Conservation (phyloP, 2,888 invertebrate genomes). For the Catocala nupta region DNA sequence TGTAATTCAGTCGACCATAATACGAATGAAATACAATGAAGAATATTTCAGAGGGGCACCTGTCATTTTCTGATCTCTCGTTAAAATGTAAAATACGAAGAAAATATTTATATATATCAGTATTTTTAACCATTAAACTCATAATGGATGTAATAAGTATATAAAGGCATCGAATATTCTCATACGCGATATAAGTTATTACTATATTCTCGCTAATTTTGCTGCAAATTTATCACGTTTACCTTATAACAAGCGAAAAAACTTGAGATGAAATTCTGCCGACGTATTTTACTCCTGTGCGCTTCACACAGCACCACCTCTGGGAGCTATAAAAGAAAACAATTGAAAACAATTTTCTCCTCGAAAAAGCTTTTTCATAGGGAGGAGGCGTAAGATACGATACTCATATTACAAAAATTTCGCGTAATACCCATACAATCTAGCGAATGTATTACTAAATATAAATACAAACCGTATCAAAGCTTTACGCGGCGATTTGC, state of each 20-base stretch:
- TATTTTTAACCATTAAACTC: background rate
- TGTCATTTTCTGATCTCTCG: no score
- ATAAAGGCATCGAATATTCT: background rate
- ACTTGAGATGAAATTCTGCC: conserved; percentile 50
- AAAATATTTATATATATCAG: no score
- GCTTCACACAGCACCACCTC: conserved; percentile 54
- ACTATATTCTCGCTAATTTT: conserved; percentile 41
- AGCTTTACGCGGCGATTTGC: conserved; percentile 20
- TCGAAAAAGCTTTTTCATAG: conserved; percentile 54
- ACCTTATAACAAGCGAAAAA: conserved; percentile 41
- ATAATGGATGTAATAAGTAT: background rate
- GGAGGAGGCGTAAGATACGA: conserved; percentile 47
- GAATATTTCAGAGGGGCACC: no score
- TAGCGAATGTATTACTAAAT: conserved; percentile 22
- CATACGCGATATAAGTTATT: conserved; percentile 9
- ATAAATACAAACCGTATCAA: conserved; percentile 23
- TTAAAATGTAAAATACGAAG: no score
- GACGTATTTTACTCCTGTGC: conserved; percentile 57
- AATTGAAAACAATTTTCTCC: conserved; percentile 64
- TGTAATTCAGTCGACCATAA: no score
- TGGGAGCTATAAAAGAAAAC: conserved; percentile 64
- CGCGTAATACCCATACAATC: conserved; percentile 42
- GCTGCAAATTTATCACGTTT: conserved; percentile 43
- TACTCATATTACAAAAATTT: conserved; percentile 45
- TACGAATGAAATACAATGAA: no score